Conservation (phyloP, 1,140 invertebrate genomes). For the Drosophila bocki region DNA sequence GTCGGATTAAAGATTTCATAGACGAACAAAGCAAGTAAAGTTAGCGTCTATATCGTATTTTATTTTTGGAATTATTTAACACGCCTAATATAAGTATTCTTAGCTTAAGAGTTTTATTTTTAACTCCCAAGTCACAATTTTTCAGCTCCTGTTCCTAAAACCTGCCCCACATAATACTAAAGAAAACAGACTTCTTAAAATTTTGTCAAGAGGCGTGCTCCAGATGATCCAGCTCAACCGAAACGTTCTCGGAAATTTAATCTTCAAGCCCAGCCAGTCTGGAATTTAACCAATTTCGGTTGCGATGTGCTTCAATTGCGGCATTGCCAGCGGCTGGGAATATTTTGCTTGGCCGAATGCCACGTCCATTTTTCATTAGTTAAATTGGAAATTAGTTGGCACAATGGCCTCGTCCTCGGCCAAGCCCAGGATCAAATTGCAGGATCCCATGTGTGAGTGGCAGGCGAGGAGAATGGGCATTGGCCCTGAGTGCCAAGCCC, state of each 20-base stretch:
- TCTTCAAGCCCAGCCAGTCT: constrained; percentile 39
- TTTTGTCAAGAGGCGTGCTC: constrained; percentile 17
- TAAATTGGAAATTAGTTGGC: constrained; percentile 49
- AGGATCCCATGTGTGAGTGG: constrained; percentile 36
- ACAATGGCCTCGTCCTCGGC: constrained; percentile 20
- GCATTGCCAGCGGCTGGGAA: constrained; percentile 33
- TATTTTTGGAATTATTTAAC: neutral
- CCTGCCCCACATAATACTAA: neutral
- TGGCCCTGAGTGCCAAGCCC: constrained; percentile 27
- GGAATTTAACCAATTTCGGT: constrained; percentile 19
- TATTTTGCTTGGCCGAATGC: neutral
- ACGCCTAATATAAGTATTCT: neutral
- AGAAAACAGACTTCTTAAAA: neutral
- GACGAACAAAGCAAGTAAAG: neutral
- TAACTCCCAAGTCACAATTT: too few species aligned
- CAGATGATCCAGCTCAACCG: constrained; percentile 36
- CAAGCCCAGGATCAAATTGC: constrained; percentile 30
- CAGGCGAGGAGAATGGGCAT: constrained; percentile 69
- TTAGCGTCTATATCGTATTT: too few species aligned
- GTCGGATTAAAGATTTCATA: neutral
- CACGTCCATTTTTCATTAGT: constrained; percentile 46
- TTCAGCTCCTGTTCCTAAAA: too few species aligned
- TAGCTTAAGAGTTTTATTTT: too few species aligned
- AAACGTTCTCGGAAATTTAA: constrained; percentile 56
- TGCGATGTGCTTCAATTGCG: constrained; percentile 56